phyloP scores from a whole-genome alignment of 2,113 vertebrate genomes.

The Chaenogobius annularis region DNA sequence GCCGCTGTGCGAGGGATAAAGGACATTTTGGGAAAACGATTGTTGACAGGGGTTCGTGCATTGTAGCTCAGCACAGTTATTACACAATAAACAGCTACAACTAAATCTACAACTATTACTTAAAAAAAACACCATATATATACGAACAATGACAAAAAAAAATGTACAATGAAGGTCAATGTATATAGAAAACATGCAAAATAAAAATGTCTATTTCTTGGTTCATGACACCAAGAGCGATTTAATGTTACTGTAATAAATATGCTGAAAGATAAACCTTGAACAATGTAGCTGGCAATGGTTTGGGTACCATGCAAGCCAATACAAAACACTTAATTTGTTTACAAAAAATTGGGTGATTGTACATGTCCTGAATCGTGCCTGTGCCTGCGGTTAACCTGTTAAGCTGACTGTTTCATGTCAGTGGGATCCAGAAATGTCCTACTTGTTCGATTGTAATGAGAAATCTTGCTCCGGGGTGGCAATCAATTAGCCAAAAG shows the following conservation, averaged over 20 bases:
- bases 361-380: background rate
- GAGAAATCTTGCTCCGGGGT: slow-evolving; percentile 25
- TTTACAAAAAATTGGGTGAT: background rate
- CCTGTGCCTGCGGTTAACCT: background rate
- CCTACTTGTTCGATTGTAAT: slow-evolving; percentile 28
- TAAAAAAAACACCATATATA: background rate
- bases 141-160: too few relatives aligned
- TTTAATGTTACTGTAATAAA: too few relatives aligned
- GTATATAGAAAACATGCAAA: too few relatives aligned
- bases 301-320: background rate
- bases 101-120: background rate
- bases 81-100: background rate
- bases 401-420: slow-evolving; percentile 23
- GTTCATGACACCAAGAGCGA: too few relatives aligned
- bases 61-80: background rate
- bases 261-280: too few relatives aligned
- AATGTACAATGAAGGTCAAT: too few relatives aligned
- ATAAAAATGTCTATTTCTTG: background rate
- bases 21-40: slow-evolving; percentile 6
- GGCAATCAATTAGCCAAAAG: slow-evolving; percentile 30
- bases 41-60: background rate
- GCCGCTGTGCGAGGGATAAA: background rate
- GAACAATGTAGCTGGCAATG: too few relatives aligned
- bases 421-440: background rate
- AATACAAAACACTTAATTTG: background rate